A percentile compares a stretch with the other conserved stretches of the same genome.
Conservation (phyloP, 2,888 invertebrate species). For the Julus scandinavius region DNA sequence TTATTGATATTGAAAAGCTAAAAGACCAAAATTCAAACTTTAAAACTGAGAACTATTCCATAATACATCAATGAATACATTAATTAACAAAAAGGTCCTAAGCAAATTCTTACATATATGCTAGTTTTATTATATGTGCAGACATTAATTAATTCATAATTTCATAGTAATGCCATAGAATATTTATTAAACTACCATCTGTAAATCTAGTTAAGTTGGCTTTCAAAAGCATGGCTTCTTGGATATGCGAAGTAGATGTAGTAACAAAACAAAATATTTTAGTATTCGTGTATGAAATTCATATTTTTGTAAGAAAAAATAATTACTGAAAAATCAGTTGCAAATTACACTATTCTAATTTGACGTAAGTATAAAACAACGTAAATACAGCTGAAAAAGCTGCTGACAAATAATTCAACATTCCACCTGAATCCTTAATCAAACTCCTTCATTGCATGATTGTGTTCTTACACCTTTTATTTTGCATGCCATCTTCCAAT, state of each 20-base stretch:
- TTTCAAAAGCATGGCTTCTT: neutral
- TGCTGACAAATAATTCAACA: neutral
- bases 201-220: neutral
- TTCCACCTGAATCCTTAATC: slow-evolving; percentile 4
- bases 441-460: neutral
- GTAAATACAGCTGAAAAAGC: neutral
- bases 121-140: neutral
- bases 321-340: too few species aligned
- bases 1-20: too few species aligned
- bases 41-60: too few species aligned
- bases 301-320: too few species aligned
- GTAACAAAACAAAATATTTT: too few species aligned
- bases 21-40: too few species aligned
- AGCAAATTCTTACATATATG: neutral
- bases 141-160: neutral
- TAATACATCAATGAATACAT: too few species aligned
- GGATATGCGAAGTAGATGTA: neutral
- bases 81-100: neutral
- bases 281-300: too few species aligned
- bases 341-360: too few species aligned
- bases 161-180: neutral
- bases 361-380: neutral
- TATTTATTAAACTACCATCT: neutral
- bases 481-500: neutral
- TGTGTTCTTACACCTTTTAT: neutral